Conservation (phyloP, 2,797 vertebrate genomes). For the Clarias laeviceps region DNA sequence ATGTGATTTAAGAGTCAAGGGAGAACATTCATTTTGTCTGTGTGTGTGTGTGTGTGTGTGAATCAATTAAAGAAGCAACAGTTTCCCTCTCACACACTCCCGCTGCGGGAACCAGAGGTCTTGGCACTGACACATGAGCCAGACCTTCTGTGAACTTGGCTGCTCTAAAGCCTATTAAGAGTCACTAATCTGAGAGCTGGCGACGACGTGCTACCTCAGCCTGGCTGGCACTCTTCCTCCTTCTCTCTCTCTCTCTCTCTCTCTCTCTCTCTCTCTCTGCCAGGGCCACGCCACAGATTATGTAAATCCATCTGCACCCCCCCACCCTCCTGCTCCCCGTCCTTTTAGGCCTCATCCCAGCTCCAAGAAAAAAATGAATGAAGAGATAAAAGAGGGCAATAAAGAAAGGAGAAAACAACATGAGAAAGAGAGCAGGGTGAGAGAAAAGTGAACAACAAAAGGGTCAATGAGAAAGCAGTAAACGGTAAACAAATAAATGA, state of each 20-base stretch:
- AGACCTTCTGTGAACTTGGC: conserved; percentile 61
- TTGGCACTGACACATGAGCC: conserved; percentile 58
- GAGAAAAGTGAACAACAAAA: conserved; percentile 50
- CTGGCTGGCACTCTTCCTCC: conserved; percentile 71
- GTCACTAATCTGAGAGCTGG: conserved; percentile 63
- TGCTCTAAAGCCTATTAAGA: conserved; percentile 64
- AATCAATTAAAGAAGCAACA: conserved; percentile 51
- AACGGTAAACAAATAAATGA: conserved; percentile 65
- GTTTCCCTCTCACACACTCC: conserved; percentile 46
- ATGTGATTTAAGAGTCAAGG: not conserved
- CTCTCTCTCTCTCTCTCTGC: conserved; percentile 54
- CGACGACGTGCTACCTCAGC: conserved; percentile 74
- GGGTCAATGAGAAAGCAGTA: conserved; percentile 34
- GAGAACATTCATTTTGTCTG: not conserved
- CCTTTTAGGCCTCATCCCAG: conserved; percentile 71
- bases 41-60: conserved; percentile 11
- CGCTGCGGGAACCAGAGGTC: conserved; percentile 54
- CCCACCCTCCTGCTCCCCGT: conserved; percentile 67
- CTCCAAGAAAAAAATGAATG: conserved; percentile 71
- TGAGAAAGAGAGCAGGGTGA: conserved; percentile 56
- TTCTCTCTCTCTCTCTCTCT: conserved; percentile 40
- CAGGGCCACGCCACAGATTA: conserved; percentile 77
- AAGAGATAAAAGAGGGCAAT: conserved; percentile 70
- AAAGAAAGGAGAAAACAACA: conserved; percentile 52
- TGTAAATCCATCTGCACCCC: conserved; percentile 78